phyloP scores from a whole-genome alignment of 2,888 invertebrate species.

The Agrilus cyanescens region DNA sequence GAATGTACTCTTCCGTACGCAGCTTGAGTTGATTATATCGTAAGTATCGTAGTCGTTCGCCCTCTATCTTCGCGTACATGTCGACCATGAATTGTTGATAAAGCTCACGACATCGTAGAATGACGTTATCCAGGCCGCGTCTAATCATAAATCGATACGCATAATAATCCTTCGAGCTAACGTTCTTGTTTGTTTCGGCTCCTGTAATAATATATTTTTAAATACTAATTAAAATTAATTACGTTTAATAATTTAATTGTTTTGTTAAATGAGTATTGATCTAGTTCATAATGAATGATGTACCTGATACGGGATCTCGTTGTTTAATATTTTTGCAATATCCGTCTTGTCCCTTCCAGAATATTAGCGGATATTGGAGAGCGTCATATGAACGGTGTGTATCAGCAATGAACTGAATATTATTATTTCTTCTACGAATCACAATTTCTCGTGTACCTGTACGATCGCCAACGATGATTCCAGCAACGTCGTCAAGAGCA shows the following conservation, averaged over 20 bases:
- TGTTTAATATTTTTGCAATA: constrained; percentile 16
- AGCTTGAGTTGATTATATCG: constrained; percentile 24
- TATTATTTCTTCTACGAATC: neutral
- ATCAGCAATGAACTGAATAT: constrained; percentile 11
- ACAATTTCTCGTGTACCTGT: neutral
- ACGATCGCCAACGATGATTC: constrained; percentile 20
- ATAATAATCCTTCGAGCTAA: constrained; percentile 20
- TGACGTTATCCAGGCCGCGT: constrained; percentile 17
- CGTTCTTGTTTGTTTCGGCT: constrained; percentile 19
- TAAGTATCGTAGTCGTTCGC: constrained; percentile 23
- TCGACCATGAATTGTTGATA: constrained; percentile 28
- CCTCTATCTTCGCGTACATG: constrained; percentile 31
- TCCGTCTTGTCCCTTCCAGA: constrained; percentile 20
- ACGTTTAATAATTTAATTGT: too few relatives aligned
- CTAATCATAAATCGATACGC: constrained; percentile 23
- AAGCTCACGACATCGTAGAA: constrained; percentile 21
- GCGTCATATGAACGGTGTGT: constrained; percentile 21
- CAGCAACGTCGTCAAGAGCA: constrained; percentile 22
- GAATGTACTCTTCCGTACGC: constrained; percentile 25
- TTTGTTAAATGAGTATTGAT: too few relatives aligned
- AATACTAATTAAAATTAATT: too few relatives aligned
- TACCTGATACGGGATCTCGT: constrained; percentile 12
- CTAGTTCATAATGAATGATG: too few relatives aligned
- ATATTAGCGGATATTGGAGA: constrained; percentile 22
- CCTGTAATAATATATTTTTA: too few relatives aligned